Evolutionary conservation across 1,140 invertebrate species (phyloP), one percentile per base, ranked within the genome.

Genomic region (Caenorhabditis briggsae): DNA sequence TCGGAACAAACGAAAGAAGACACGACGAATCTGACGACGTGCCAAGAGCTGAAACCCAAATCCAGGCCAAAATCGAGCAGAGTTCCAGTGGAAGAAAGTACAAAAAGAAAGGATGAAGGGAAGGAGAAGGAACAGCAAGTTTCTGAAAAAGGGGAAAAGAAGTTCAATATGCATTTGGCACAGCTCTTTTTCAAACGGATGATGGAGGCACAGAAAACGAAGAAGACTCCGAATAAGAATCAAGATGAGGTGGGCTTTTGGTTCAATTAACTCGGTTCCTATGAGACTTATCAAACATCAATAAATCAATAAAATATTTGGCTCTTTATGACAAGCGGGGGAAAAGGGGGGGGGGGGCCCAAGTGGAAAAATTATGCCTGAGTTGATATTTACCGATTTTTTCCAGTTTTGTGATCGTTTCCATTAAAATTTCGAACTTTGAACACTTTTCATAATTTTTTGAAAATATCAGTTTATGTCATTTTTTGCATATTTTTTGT

Each of bases 131-230:
- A n/a, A 61, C n/a, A 1, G 1, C 33, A 33, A 33, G 14, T 16
- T 58, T 58, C 50, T 2, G 59, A 64, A 5, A 64, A 64, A 18
- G 25, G 18, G 6, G 64, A 70, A 8, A 70, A 70, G n/a, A 70
- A 70, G 8, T 70, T 70, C 33, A 43, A 70, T 70, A 70, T 70
- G 64, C 33, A 43, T n/a, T n/a, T 70, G 64, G 64, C 64, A n/a
- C 64, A 70, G 18, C 18, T 43, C 33, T 70, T 70, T 70, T 70
- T 70, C 18, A 70, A 70, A 18, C 9, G 64, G 20, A 70, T 70
- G 64, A 70, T 43, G 33, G 64, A 70, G 3, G 14, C 64, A 43
- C 64, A 70, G 41, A 70, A 18, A 20, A 14, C 23, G 14, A 25
- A 12, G 23, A 64, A 64, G 23, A 33, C 20, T 41, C 23, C 6